Base-by-base conservation (phyloP, 2,888 invertebrate species). In the Endotricha flammealis region DNA sequence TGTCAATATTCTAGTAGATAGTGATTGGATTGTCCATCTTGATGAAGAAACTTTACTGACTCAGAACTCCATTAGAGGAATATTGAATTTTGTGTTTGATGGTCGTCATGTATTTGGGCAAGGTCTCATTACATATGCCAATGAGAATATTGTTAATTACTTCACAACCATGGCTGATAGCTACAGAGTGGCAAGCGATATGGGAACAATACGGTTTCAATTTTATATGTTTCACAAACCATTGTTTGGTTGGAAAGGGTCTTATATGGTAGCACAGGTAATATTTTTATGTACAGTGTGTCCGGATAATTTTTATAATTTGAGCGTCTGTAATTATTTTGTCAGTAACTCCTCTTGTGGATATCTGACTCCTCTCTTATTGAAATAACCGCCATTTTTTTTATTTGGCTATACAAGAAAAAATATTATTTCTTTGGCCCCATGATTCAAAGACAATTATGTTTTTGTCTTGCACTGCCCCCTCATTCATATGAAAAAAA, bases 191-290 rank as follows among this genome's bases (percentile, higher is more conserved):
- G 95, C 97, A 12, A 98, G 98, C 81, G 98, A 98, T 64, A 97
- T 98, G 97, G 98, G 98, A 38, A 98, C 98, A 79, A 82, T 98
- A 36, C 90, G 97, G 57, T 88, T 96, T 47, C 98, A 98, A 73
- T 97, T 98, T 67, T 93, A 93, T 59, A 87, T 95, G 76, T 97
- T 98, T 73, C 97, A 98, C 72, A 95, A 95, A 69, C 98, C 98
- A 10, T 87, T 97, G 37, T 97, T 98, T 77, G 97, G 97, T 74
- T 98, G 98, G 97, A 98, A 98, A 83, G 98, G 98, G 42, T 98
- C 98, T 28, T 98, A 95, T 81, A 98, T 98, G 48, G 97, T 98
- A 6, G 97, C 97, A 46, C 96, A 97, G 92, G 96, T 96, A 60
- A n/a, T n/a, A n/a, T n/a, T n/a, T n/a, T n/a, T n/a, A n/a, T n/a